Percentiles rank a stretch among this genome's conserved stretches.
These are phyloP conservation scores for zebrafish (Danio rerio) DNA, from an alignment of 2,113 vertebrate genomes.

Conservation along the genomic window DNA sequence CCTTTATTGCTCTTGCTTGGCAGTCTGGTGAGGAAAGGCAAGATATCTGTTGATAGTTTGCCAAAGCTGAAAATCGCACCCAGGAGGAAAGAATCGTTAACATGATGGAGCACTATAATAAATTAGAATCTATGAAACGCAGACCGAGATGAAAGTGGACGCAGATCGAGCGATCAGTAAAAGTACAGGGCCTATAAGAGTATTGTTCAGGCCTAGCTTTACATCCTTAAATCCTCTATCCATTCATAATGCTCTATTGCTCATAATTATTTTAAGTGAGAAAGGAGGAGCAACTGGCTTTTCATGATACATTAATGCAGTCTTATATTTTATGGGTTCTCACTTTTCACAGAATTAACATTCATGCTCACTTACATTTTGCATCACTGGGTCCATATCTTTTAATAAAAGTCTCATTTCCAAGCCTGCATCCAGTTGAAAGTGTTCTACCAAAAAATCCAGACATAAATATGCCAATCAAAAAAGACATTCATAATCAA, in stretches of 20 bases:
- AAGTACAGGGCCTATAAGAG: neutral
- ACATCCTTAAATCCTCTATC: neutral
- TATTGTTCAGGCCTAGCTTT: neutral
- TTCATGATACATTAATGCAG: neutral
- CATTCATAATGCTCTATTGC: neutral
- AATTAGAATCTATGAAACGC: constrained; percentile 52
- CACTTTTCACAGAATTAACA: too few relatives aligned
- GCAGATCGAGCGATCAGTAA: constrained; percentile 40
- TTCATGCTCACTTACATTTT: too few relatives aligned
- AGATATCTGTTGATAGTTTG: constrained; percentile 71
- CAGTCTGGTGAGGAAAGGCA: constrained; percentile 63
- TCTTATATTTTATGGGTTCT: too few relatives aligned
- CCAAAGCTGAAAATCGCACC: constrained; percentile 63
- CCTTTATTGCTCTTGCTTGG: constrained; percentile 68
- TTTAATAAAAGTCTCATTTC: too few relatives aligned
- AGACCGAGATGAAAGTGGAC: constrained; percentile 55
- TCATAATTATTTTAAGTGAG: neutral
- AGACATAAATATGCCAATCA: too few relatives aligned
- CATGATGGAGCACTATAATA: constrained; percentile 70
- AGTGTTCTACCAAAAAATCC: too few relatives aligned
- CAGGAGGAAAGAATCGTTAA: constrained; percentile 65
- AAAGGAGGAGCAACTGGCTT: neutral
- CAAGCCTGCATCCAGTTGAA: too few relatives aligned
- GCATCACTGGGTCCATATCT: too few relatives aligned
- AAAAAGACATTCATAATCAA: too few relatives aligned